These are phyloP conservation scores for Priapulus caudatus DNA, from an alignment of 2,888 invertebrate genomes.

Conservation along the genomic window DNA sequence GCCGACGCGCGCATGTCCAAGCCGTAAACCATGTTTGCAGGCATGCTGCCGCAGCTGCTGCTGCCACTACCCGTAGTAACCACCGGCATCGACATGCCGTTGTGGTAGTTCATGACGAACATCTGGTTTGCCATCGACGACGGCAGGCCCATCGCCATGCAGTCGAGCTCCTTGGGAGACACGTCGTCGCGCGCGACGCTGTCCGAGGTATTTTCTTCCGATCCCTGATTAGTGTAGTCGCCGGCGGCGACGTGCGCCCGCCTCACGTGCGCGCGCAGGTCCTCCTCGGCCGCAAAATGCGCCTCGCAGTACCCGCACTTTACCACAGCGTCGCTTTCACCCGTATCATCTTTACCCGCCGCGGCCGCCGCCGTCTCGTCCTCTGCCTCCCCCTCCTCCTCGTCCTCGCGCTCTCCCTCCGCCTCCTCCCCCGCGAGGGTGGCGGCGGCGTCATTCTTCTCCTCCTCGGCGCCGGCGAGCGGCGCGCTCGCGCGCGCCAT, in stretches of 20 bases:
- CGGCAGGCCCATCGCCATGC: background rate
- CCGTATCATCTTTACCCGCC: background rate
- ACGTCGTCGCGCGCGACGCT: no score
- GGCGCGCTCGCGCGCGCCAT: constrained; percentile 5
- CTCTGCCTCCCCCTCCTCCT: background rate
- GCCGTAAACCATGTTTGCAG: background rate
- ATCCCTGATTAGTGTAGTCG: no score
- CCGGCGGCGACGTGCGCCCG: background rate
- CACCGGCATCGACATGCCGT: background rate
- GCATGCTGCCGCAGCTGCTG: no score
- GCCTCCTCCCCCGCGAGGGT: no score
- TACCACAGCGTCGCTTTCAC: background rate
- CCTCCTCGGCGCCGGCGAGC: background rate
- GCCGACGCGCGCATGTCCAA: background rate
- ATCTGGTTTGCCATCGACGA: background rate
- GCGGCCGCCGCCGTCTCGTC: background rate
- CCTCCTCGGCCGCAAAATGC: background rate
- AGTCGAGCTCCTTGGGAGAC: background rate
- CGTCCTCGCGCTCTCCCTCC: background rate
- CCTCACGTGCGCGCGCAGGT: background rate
- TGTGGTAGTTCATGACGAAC: constrained; percentile 3
- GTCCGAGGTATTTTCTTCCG: background rate
- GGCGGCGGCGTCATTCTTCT: background rate
- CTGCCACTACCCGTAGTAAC: background rate
- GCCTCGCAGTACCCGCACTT: background rate